phyloP scores from a whole-genome alignment of 2,888 invertebrate species.

The Automeris io region DNA sequence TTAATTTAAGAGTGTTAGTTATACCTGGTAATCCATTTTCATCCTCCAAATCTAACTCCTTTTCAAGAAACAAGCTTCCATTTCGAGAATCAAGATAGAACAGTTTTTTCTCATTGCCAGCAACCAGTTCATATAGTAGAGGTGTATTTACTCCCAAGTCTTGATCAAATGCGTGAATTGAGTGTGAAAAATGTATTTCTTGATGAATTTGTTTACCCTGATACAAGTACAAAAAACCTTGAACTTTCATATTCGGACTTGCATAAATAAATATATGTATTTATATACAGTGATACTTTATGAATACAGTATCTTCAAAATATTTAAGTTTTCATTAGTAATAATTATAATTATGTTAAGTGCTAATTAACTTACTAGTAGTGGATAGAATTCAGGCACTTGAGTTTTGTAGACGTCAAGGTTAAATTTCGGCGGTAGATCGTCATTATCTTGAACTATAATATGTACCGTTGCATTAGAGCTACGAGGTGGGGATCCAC shows the following conservation, averaged over 20 bases:
- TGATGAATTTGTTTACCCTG: slow-evolving; percentile 85
- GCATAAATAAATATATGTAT: no score
- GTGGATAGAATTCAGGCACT: slow-evolving; percentile 89
- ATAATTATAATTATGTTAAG: no score
- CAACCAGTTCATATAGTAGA: slow-evolving; percentile 86
- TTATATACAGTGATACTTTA: no score
- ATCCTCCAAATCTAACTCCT: slow-evolving; percentile 88
- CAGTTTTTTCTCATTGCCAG: slow-evolving; percentile 86
- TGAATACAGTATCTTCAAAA: no score
- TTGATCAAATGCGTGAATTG: slow-evolving; percentile 88
- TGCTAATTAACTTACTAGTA: slow-evolving; percentile 78
- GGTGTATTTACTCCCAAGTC: slow-evolving; percentile 85
- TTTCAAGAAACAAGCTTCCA: slow-evolving; percentile 85
- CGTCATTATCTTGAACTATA: slow-evolving; percentile 86
- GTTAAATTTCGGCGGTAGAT: slow-evolving; percentile 88
- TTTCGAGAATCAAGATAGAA: slow-evolving; percentile 86
- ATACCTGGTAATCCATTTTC: slow-evolving; percentile 82
- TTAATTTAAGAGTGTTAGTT: no score
- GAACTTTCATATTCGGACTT: no score
- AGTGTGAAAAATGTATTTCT: slow-evolving; percentile 81
- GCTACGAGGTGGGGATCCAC: slow-evolving; percentile 86
- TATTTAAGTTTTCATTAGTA: no score
- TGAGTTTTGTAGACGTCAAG: slow-evolving; percentile 86
- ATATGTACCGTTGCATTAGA: slow-evolving; percentile 84
- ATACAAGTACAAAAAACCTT: slow-evolving; percentile 16